These are phyloP conservation scores for Thysanoteuthis rhombus DNA, from an alignment of 2,888 invertebrate genomes.

Conservation along the genomic window DNA sequence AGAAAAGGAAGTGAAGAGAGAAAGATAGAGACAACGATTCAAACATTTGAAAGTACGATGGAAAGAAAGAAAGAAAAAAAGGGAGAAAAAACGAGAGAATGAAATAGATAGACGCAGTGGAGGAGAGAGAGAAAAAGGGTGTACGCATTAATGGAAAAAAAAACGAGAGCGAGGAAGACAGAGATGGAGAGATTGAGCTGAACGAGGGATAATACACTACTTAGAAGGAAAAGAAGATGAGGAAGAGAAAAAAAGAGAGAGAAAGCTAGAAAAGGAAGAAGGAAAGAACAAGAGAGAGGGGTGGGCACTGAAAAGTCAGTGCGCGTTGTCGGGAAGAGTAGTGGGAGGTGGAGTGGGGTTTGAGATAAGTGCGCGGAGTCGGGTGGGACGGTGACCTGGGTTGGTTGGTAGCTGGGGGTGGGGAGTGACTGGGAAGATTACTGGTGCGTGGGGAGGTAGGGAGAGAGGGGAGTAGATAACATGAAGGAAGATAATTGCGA, in stretches of 20 bases:
- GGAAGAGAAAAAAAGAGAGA: neutral
- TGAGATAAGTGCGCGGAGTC: too few species aligned
- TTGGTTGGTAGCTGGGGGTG: neutral
- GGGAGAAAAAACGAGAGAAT: neutral
- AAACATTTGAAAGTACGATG: too few species aligned
- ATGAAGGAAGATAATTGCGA: neutral
- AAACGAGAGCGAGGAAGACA: neutral
- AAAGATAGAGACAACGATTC: neutral
- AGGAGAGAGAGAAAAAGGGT: too few species aligned
- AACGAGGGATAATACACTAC: neutral
- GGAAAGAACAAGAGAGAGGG: neutral
- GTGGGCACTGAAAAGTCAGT: neutral
- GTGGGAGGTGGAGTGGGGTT: neutral
- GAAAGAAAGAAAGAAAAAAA: neutral
- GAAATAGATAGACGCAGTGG: neutral
- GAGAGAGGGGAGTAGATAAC: neutral
- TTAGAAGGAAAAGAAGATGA: neutral
- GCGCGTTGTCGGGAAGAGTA: neutral
- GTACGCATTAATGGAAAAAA: too few species aligned
- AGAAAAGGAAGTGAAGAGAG: neutral
- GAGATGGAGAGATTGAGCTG: neutral
- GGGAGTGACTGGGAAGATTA: neutral
- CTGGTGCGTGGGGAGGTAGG: neutral
- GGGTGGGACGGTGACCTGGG: neutral
- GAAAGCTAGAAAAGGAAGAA: neutral